phyloP scores from a whole-genome alignment of 2,797 vertebrate species.

The Moxostoma hubbsi region DNA sequence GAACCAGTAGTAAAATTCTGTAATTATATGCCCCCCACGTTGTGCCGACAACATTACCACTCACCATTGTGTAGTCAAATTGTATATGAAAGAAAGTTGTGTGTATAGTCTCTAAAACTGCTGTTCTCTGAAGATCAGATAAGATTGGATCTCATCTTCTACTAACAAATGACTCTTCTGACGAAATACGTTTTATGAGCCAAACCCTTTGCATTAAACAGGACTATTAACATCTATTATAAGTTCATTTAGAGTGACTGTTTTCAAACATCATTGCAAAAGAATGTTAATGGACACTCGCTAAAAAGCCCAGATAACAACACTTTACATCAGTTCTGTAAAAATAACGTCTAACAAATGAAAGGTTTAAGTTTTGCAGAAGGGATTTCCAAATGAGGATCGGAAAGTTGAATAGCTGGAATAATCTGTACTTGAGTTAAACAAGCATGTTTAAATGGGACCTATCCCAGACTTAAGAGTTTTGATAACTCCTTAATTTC shows the following conservation, averaged over 20 bases:
- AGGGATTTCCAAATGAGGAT: conserved; percentile 36
- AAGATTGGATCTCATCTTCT: neutral
- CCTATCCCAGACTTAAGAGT: neutral
- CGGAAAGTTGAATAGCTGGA: conserved; percentile 7
- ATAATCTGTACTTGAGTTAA: conserved; percentile 4
- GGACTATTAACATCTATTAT: neutral
- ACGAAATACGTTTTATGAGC: neutral
- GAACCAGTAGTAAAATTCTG: neutral
- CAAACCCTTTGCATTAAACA: conserved; percentile 2
- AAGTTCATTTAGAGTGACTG: neutral
- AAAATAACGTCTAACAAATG: conserved; percentile 4
- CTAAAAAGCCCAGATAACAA: conserved; percentile 25
- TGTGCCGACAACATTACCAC: neutral
- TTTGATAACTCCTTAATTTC: conserved; percentile 31
- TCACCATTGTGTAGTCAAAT: neutral
- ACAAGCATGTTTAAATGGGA: conserved; percentile 22
- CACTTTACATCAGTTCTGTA: conserved; percentile 10
- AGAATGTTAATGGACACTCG: neutral
- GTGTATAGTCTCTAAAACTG: neutral
- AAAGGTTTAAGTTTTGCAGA: conserved; percentile 2
- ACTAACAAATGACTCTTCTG: neutral
- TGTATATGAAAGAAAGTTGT: neutral
- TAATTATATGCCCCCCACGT: neutral
- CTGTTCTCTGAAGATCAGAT: neutral
- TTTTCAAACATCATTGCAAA: conserved; percentile 15